phyloP scores from a whole-genome alignment of 2,113 vertebrate species.

The Piaya cayana region DNA sequence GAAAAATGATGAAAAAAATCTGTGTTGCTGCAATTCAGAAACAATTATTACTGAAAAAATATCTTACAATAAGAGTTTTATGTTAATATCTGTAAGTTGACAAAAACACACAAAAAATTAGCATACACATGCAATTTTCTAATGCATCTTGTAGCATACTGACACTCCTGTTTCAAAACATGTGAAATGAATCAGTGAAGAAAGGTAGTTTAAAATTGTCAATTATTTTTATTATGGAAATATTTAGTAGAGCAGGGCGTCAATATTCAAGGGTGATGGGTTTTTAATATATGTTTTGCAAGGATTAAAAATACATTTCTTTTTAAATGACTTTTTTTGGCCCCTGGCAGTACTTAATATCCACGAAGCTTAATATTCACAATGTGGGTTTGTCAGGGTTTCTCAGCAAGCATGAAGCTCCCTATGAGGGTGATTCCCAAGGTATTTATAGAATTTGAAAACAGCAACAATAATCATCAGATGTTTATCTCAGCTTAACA shows the following conservation, averaged over 20 bases:
- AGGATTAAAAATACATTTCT: background rate
- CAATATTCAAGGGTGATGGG: background rate
- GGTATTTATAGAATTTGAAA: background rate
- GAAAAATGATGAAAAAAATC: background rate
- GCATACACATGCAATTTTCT: background rate
- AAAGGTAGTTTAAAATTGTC: background rate
- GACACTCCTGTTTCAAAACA: background rate
- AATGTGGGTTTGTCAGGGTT: background rate
- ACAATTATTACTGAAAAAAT: background rate
- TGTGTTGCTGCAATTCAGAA: background rate
- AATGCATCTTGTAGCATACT: background rate
- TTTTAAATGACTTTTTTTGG: background rate
- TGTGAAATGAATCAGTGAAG: background rate
- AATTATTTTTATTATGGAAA: background rate
- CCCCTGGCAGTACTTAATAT: conserved; percentile 24
- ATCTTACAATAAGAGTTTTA: background rate
- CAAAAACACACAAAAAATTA: background rate
- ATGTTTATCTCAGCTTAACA: conserved; percentile 8
- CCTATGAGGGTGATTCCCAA: background rate
- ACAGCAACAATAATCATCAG: background rate
- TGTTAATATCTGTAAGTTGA: background rate
- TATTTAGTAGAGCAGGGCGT: background rate
- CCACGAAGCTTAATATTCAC: conserved; percentile 34
- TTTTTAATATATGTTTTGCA: background rate
- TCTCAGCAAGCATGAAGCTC: conserved; percentile 14